Evolutionary conservation across 1,140 invertebrate genomes (phyloP).

Genomic region (Polypedilum pembai): DNA sequence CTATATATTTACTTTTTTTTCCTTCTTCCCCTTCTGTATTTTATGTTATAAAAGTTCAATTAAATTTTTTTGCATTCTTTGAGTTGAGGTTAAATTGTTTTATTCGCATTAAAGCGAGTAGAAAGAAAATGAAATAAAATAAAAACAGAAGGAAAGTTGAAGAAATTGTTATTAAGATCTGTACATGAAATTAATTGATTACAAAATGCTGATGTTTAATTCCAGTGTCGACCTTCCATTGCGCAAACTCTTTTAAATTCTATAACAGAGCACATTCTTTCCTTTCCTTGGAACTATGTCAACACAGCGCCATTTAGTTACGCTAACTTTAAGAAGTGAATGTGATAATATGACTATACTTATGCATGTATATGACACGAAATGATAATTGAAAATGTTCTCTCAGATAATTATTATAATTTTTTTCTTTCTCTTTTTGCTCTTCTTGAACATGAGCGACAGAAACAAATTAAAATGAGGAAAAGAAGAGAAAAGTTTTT

Average conservation of each 20-base stretch:
- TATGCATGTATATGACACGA: background rate
- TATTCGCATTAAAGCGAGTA: background rate
- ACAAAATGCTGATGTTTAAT: background rate
- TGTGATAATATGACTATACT: no score
- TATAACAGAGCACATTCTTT: background rate
- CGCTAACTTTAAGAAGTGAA: constrained; percentile 12
- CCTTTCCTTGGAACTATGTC: background rate
- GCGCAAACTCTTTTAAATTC: background rate
- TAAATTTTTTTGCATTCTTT: no score
- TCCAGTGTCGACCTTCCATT: constrained; percentile 15
- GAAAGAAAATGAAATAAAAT: background rate
- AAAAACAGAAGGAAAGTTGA: background rate
- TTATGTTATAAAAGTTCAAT: no score
- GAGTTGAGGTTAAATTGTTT: background rate
- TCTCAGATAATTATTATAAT: no score
- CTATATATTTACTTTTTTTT: background rate
- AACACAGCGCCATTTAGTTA: constrained; percentile 14
- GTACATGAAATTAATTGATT: constrained; percentile 8
- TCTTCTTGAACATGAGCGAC: no score
- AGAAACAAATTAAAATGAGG: no score
- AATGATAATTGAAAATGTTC: background rate
- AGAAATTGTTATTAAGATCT: background rate
- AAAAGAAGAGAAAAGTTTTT: no score
- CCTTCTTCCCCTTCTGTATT: background rate
- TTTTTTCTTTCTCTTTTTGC: no score